Conservation (phyloP, 1,140 invertebrate species). For the Grapholita molesta region DNA sequence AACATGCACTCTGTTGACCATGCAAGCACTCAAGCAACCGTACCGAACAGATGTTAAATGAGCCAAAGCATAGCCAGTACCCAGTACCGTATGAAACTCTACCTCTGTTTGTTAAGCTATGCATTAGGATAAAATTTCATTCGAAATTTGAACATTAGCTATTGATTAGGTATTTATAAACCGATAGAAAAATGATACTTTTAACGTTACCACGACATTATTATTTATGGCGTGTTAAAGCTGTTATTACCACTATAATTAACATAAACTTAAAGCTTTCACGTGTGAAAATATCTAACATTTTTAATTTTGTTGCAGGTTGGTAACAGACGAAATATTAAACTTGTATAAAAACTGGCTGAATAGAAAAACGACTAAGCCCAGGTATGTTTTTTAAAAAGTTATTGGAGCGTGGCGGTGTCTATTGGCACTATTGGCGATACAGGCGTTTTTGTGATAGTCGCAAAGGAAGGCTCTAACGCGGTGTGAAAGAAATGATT, state of each 20-base stretch:
- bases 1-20: neutral
- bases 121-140: slow-evolving; percentile 7
- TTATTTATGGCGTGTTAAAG: slow-evolving; percentile 6
- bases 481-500: neutral
- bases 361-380: neutral
- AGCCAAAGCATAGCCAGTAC: neutral
- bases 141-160: neutral
- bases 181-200: slow-evolving; percentile 15
- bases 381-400: slow-evolving; percentile 9
- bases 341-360: slow-evolving; percentile 6
- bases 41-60: neutral
- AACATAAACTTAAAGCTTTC: neutral
- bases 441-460: slow-evolving; percentile 2
- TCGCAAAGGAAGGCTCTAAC: neutral
- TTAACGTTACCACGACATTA: neutral
- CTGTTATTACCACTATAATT: neutral
- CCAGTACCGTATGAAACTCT: neutral
- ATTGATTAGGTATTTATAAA: slow-evolving; percentile 13
- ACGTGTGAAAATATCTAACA: slow-evolving; percentile 3
- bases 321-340: neutral
- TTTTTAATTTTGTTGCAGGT: slow-evolving; percentile 13
- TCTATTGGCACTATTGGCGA: neutral
- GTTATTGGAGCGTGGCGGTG: slow-evolving; percentile 1
- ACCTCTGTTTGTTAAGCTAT: slow-evolving; percentile 2
- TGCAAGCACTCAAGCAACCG: neutral